Evolutionary conservation across 1,140 invertebrate genomes (phyloP), one percentile per base, ranked within the genome.

Genomic region (Saxidomus purpurata): DNA sequence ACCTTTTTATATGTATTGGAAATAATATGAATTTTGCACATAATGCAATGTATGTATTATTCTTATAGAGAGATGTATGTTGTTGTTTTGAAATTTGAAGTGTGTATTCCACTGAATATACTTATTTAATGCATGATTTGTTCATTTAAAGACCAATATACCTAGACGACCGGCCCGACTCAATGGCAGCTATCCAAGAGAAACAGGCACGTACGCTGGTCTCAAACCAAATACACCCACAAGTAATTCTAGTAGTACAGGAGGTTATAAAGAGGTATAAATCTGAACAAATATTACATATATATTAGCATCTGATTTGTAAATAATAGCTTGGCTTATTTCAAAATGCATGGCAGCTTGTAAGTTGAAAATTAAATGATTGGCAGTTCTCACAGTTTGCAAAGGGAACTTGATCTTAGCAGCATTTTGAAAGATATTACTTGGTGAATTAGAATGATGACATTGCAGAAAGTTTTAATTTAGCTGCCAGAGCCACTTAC

Each of bases 131-230:
- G 71, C 71, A 76, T 76, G 71, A 40, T 76, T 76, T 76, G 71
- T 76, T 25, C 71, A 76, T 76, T 76, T 76, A 49, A 76, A 87
- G 85, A 79, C 67, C 31, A 79, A 63, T 38, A 71, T 71, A 6
- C 67, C 85, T 52, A 38, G 85, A 49, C 47, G 85, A 67, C 85
- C 85, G 40, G 63, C 77, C n/a, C 87, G 93, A 63, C 74, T 93
- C 71, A 93, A 92, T 89, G 92, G 92, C 47, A 90, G 91, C 47
- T 89, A 43, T 49, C 85, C 91, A 38, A 34, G 85, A 69, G 90
- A 91, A 31, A 40, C 59, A 43, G 79, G 82, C 59, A 69, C 83
- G 1, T 71, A 90, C 71, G n/a, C 90, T 17, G 77, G 82, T 69
- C 28, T 88, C 67, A 91, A 90, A 83, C 38, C 79, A 9, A 59